Percentiles rank a stretch among this genome's conserved stretches.
These are phyloP conservation scores for Cladorhizidae sp. DNA, from an alignment of 37 sponge, comb jelly and placozoan genomes.

Conservation along the genomic window DNA sequence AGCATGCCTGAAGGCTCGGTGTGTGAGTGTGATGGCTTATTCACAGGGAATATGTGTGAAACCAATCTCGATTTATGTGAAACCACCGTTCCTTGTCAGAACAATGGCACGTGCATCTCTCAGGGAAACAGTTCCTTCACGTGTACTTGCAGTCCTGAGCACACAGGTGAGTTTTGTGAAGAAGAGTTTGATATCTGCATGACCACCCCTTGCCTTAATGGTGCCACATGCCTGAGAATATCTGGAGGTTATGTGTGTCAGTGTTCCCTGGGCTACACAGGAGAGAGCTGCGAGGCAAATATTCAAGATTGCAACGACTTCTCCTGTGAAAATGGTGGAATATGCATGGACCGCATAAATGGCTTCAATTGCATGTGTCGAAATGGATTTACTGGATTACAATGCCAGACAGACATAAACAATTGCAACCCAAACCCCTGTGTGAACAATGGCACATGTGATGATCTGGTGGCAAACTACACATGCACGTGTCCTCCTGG, in stretches of 20 bases:
- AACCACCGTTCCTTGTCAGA: constrained; percentile 19
- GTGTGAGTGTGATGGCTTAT: constrained; percentile 28
- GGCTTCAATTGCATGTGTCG: constrained; percentile 53
- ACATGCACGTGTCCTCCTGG: constrained; percentile 55
- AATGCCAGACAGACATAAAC: constrained; percentile 33
- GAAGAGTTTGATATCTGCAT: constrained; percentile 19
- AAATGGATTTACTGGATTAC: constrained; percentile 47
- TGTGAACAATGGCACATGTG: constrained; percentile 54
- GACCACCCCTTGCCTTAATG: constrained; percentile 52
- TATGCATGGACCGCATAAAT: constrained; percentile 46
- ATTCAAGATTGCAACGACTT: constrained; percentile 28
- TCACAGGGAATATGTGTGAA: constrained; percentile 46
- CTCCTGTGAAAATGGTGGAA: constrained; percentile 55
- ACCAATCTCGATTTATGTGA: neutral
- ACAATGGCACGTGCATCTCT: constrained; percentile 41
- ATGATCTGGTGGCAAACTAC: constrained; percentile 40
- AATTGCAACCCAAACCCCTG: constrained; percentile 41
- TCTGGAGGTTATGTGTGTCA: constrained; percentile 28
- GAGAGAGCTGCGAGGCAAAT: constrained; percentile 23
- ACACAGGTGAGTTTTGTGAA: constrained; percentile 57
- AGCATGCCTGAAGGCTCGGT: constrained; percentile 6
- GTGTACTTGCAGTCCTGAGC: constrained; percentile 61
- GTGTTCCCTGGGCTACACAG: constrained; percentile 60
- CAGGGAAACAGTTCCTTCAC: neutral
- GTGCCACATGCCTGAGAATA: constrained; percentile 27